Evolutionary conservation across 1,140 invertebrate species (phyloP), one percentile per base, ranked within the genome.

Genomic region (Platyscapa corneri): DNA sequence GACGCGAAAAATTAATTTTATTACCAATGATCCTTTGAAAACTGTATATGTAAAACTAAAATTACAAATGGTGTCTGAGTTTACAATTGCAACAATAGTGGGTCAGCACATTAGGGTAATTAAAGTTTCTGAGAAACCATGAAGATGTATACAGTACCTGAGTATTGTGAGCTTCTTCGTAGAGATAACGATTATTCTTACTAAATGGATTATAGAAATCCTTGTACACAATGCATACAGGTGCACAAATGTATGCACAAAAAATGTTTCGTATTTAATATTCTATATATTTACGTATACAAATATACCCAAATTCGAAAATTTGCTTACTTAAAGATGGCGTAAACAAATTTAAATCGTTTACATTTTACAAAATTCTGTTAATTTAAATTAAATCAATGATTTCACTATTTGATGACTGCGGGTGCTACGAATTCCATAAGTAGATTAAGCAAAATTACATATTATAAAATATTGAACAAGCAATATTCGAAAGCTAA

Each of bases 1-100:
- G 60, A 18, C 32, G 18, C 18, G 80, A 72, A 37, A 49, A 64
- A 34, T 64, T 60, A 60, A 37, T 64, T 64, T 79, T 64, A 39
- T 79, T 79, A 7, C 46, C 46, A 49, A 8, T 49, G 46, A 77
- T 77, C 32, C 46, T 56, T 77, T 64, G 20, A 64, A 79, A 60
- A 60, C 64, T 56, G 49, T 32, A 30, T 39, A 64, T 37, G 20
- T 60, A 79, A 64, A 53, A 20, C 32, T 60, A 16, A 23, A 60
- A 18, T 60, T 37, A 46, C 30, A 34, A 78, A 78, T 37, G 32
- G 16, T 78, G 18, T 0, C 56, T 60, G 64, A 27, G 76, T 80
- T 65, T 65, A 42, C 7, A 10, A 65, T 79, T 39, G 34, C 32
- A 79, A 79, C 56, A 79, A 79, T 64, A 56, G 77, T 79, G 53